A percentile compares a stretch with the other conserved stretches of the same genome.
These are phyloP conservation scores for Prochilodus magdalenae DNA, from an alignment of 2,113 vertebrate genomes.

Conservation along the genomic window DNA sequence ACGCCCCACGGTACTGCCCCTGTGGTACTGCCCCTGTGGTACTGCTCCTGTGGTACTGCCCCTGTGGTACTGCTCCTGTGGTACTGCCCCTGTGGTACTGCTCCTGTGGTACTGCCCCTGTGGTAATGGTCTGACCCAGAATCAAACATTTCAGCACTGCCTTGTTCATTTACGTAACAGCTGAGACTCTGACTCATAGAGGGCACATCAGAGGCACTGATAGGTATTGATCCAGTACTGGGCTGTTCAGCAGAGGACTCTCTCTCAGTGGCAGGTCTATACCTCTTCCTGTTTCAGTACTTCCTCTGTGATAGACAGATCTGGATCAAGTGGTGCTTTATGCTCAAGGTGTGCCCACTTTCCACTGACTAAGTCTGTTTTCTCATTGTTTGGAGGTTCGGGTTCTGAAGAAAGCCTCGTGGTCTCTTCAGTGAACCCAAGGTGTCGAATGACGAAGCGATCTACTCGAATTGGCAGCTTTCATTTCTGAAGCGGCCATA, in stretches of 20 bases:
- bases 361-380: not conserved
- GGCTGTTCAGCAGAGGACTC: not conserved
- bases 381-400: not conserved
- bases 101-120: conserved; percentile 9
- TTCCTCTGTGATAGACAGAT: not conserved
- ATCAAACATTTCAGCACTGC: conserved; percentile 5
- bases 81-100: no score
- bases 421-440: conserved; percentile 26
- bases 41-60: no score
- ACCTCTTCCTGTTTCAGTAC: conserved; percentile 15
- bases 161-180: conserved; percentile 4
- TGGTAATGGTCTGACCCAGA: conserved; percentile 20
- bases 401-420: conserved; percentile 48
- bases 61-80: no score
- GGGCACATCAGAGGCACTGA: conserved; percentile 3
- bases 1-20: no score
- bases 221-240: conserved; percentile 30
- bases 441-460: not conserved
- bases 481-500: not conserved
- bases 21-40: no score
- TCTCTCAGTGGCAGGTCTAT: conserved; percentile 32
- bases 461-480: conserved; percentile 22
- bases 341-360: not conserved
- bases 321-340: not conserved
- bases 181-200: conserved; percentile 20